These are phyloP conservation scores for Acarapis woodi DNA, from an alignment of 1,140 invertebrate species.

Conservation along the genomic window DNA sequence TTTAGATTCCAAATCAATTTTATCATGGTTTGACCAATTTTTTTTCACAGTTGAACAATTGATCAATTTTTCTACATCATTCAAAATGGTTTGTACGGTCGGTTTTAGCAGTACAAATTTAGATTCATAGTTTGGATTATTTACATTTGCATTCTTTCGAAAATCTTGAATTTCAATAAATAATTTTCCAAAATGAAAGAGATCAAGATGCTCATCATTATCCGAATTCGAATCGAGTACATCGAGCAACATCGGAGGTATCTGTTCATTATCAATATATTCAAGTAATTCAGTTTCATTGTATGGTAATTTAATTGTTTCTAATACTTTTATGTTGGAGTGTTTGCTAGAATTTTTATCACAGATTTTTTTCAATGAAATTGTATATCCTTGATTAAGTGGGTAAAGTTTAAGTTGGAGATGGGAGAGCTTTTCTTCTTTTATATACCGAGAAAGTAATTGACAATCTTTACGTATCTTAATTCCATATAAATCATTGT, in stretches of 20 bases:
- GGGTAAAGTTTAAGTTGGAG: constrained; percentile 40
- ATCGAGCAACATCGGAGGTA: constrained; percentile 55
- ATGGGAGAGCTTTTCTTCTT: not conserved
- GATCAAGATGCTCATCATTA: constrained; percentile 21
- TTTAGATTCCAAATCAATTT: constrained; percentile 35
- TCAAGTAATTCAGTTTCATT: constrained; percentile 20
- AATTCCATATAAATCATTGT: not conserved
- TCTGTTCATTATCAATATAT: constrained; percentile 23
- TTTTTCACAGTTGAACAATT: constrained; percentile 22
- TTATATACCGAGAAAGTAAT: not conserved
- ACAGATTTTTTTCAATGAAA: constrained; percentile 30
- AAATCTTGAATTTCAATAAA: constrained; percentile 69
- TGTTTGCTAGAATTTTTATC: not conserved
- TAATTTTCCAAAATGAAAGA: constrained; percentile 71
- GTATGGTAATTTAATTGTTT: constrained; percentile 22
- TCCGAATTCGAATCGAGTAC: constrained; percentile 34
- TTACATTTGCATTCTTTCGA: constrained; percentile 24
- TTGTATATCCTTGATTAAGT: constrained; percentile 62
- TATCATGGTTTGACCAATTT: constrained; percentile 46
- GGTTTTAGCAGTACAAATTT: constrained; percentile 55
- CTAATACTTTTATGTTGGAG: constrained; percentile 10
- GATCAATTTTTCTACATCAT: constrained; percentile 34
- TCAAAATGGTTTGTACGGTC: constrained; percentile 45
- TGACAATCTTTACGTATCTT: not conserved
- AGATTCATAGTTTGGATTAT: constrained; percentile 15